Evolutionary conservation across 2,888 invertebrate genomes (phyloP).

Genomic region (Leucophenga maculata): DNA sequence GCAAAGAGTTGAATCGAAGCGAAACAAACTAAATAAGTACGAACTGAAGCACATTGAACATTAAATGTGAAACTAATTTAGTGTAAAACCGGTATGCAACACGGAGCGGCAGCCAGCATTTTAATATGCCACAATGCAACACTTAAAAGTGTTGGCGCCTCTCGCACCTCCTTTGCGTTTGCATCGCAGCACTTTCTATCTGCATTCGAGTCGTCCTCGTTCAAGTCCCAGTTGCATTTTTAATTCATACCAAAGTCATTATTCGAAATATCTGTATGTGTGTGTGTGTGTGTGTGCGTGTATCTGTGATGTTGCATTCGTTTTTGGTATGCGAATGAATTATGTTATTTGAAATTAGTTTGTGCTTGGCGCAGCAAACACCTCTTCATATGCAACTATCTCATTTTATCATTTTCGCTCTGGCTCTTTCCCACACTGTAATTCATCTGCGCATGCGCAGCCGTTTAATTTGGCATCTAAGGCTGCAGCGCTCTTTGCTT

Average conservation of each 20-base stretch:
- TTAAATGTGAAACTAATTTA: constrained; percentile 21
- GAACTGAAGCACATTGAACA: constrained; percentile 7
- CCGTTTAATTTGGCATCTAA: constrained; percentile 27
- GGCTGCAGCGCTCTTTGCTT: background rate
- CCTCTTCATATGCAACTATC: constrained; percentile 11
- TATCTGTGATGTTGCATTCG: constrained; percentile 35
- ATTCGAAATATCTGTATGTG: constrained; percentile 11
- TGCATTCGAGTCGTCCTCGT: background rate
- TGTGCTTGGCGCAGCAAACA: constrained; percentile 45
- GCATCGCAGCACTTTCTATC: background rate
- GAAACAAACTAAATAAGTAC: background rate
- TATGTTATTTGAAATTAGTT: constrained; percentile 72
- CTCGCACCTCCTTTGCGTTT: background rate
- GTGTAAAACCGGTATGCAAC: constrained; percentile 24
- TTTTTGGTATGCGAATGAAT: constrained; percentile 63
- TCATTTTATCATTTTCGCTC: constrained; percentile 18
- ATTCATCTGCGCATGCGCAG: constrained; percentile 11
- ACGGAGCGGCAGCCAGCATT: background rate
- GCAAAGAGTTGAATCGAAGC: background rate
- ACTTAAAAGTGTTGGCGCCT: background rate
- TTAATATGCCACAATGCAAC: constrained; percentile 22
- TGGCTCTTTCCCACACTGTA: background rate
- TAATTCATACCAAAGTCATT: constrained; percentile 25
- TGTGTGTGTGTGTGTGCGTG: constrained; percentile 6
- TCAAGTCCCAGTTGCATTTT: constrained; percentile 24